Evolutionary conservation across 1,140 invertebrate species (phyloP).

Genomic region (Tenebrio molitor): DNA sequence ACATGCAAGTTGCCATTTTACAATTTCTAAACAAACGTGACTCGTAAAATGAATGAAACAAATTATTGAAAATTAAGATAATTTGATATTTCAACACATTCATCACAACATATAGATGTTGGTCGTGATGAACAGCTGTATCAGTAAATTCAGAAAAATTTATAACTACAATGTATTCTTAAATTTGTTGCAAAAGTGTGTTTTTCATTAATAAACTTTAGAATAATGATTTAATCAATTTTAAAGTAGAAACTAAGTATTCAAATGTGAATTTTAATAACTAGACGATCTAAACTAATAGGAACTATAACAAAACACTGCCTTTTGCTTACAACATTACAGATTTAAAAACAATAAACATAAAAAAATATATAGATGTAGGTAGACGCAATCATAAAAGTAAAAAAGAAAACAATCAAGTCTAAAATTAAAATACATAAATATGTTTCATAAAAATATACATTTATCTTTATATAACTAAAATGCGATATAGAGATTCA

Average conservation of each 20-base stretch:
- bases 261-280: neutral
- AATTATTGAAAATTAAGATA: too few relatives aligned
- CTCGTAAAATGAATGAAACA: too few relatives aligned
- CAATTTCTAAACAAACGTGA: neutral
- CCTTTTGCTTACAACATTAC: neutral
- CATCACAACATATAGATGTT: too few relatives aligned
- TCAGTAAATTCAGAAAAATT: too few relatives aligned
- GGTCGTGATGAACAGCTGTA: too few relatives aligned
- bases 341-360: neutral
- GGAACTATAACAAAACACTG: slow-evolving; percentile 38
- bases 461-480: neutral
- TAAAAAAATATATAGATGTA: neutral
- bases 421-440: slow-evolving; percentile 16
- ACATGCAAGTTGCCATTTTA: slow-evolving; percentile 4
- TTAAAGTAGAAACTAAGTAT: slow-evolving; percentile 7
- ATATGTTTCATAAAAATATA: slow-evolving; percentile 25
- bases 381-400: neutral
- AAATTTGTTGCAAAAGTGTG: too few relatives aligned
- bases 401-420: neutral
- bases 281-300: slow-evolving; percentile 1
- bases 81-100: too few relatives aligned
- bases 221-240: too few relatives aligned
- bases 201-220: too few relatives aligned
- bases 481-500: slow-evolving; percentile 51
- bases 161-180: too few relatives aligned